Conservation (phyloP, 2,888 invertebrate species). For the Drosophila acutilabella region DNA sequence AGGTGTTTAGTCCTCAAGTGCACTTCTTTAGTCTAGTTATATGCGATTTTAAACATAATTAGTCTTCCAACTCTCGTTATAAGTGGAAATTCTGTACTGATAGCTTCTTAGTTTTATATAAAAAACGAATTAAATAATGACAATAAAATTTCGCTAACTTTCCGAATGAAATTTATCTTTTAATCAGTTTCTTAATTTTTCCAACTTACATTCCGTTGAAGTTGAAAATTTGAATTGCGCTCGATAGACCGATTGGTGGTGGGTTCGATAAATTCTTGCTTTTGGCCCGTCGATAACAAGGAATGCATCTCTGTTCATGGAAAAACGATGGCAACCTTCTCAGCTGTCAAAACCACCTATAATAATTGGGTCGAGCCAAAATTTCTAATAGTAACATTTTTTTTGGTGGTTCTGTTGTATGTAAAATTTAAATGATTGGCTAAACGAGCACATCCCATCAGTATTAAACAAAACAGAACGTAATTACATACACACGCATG, state of each 20-base stretch:
- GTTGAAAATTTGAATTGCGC: slow-evolving; percentile 9
- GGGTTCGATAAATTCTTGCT: slow-evolving; percentile 7
- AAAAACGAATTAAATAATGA: slow-evolving; percentile 39
- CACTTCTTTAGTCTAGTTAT: slow-evolving; percentile 51
- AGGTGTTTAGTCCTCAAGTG: slow-evolving; percentile 29
- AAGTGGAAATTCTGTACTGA: slow-evolving; percentile 73
- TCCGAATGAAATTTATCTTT: slow-evolving; percentile 17
- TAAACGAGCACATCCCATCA: slow-evolving; percentile 13
- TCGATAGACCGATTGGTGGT: slow-evolving; percentile 1
- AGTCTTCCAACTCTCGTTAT: slow-evolving; percentile 69
- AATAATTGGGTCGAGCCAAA: slow-evolving; percentile 78
- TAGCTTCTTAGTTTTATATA: slow-evolving; percentile 60
- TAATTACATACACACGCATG: slow-evolving; percentile 9
- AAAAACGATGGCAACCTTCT: neutral
- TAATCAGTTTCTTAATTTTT: neutral
- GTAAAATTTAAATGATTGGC: slow-evolving; percentile 49
- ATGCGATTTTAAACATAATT: slow-evolving; percentile 37
- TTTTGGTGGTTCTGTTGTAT: slow-evolving; percentile 50
- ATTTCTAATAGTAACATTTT: slow-evolving; percentile 74
- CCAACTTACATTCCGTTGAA: neutral
- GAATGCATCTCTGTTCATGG: slow-evolving; percentile 26
- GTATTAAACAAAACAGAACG: slow-evolving; percentile 17
- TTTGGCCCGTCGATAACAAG: slow-evolving; percentile 21
- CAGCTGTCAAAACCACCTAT: slow-evolving; percentile 63
- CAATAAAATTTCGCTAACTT: slow-evolving; percentile 64